Base-by-base conservation (phyloP, 2,113 vertebrate genomes). In the Corydoras sp. region DNA sequence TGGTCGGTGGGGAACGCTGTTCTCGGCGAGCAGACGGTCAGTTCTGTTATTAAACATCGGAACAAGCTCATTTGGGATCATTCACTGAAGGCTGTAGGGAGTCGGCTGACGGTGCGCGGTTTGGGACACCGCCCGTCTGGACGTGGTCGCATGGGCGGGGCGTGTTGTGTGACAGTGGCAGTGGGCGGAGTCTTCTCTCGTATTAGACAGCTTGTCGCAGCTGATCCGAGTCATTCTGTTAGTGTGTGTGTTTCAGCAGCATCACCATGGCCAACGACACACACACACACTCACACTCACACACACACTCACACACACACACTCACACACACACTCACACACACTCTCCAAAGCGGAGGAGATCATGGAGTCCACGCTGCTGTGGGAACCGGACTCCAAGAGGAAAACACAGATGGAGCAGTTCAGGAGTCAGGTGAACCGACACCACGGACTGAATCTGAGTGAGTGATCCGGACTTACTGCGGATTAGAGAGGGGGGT, bases 321-420 rank as follows among this genome's bases (percentile, higher is more conserved):
- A 5, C 35, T 2, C 35, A 91, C 71, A 91, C 71, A 86, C 82
- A 66, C 82, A 87, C 35, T 43, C 35, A 43, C 35, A 91, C 71
- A 86, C 82, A 65, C 82, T 86, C 75, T 75, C 71, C 3, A 83
- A 82, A 65, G 82, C 74, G 78, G 90, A 91, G 73, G 92, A 91
- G 76, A 98, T 98, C 49, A 88, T 96, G 91, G 94, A 93, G 86
- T 84, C 87, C 71, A 92, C 86, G 83, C 92, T 93, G 84, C 76
- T 98, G 86, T 99, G 96, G 96, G 92, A 95, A 86, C 96, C 96
- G 0, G 93, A 97, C 87, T 90, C 92, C 24, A 98, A 98, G 87
- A 93, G 80, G 78, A 89, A 91, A 82, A 94, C 95, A 4, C 90
- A 84, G 76, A 98, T 97, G 96, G 93, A 98, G 77, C 88, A 78